Evolutionary conservation across 2,888 invertebrate species (phyloP).

Genomic region (Apantesis nais): DNA sequence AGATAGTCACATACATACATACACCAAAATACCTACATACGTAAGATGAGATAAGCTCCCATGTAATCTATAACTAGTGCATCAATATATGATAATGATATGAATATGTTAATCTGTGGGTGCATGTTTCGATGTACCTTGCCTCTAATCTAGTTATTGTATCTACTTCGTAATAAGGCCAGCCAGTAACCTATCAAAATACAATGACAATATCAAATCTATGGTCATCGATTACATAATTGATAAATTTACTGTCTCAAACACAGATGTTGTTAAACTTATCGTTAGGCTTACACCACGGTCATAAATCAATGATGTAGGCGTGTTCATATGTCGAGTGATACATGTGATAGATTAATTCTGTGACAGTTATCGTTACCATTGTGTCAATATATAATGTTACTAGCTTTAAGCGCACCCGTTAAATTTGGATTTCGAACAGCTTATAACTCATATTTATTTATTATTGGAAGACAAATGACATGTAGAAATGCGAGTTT

Average conservation of each 20-base stretch:
- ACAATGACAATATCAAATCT: neutral
- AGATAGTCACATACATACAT: too few species aligned
- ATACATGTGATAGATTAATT: constrained; percentile 12
- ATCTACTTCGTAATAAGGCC: neutral
- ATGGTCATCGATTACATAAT: neutral
- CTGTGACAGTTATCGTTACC: constrained; percentile 14
- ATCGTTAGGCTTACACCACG: neutral
- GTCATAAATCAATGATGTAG: constrained; percentile 17
- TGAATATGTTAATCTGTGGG: neutral
- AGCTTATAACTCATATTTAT: neutral
- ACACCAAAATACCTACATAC: too few species aligned
- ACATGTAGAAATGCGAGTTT: too few species aligned
- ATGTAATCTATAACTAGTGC: neutral
- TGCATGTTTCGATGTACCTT: neutral
- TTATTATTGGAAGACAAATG: neutral
- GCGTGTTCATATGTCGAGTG: constrained; percentile 11
- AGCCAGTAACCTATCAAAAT: neutral
- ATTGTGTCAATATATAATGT: neutral
- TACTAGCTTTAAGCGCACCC: neutral
- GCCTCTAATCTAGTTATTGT: neutral
- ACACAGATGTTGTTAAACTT: neutral
- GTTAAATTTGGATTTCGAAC: neutral
- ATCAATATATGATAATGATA: neutral
- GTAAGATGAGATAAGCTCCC: too few species aligned
- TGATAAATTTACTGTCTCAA: neutral